Base-by-base conservation (phyloP, 1,140 invertebrate species). In the Drosophila biarmipes region DNA sequence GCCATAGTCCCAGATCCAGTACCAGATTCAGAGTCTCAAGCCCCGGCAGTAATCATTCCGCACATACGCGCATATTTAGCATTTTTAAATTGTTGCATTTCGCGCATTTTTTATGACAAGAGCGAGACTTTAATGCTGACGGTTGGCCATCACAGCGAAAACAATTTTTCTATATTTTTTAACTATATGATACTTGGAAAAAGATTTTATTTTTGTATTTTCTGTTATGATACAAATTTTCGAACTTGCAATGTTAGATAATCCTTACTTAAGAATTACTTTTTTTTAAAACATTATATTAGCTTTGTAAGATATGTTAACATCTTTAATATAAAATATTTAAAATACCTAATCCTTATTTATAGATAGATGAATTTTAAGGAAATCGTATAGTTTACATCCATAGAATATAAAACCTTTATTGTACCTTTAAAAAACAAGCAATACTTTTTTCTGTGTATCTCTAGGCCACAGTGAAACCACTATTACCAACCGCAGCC, bases 81-180 rank as follows among this genome's bases (percentile, higher is more conserved):
- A 87, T 87, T 87, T 87, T 89, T 45, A 84, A 87, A 89, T 87
- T 89, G 76, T 84, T 87, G 75, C 84, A 89, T 84, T 87, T 82
- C 55, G 84, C 79, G 84, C 84, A 87, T 87, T 87, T 69, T 87
- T 87, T 84, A 87, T 87, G 79, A 84, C 75, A 87, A 71, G 77
- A 48, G 52, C 24, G 15, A 85, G 64, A 66, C 67, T 62, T 69
- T 57, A 52, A 57, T 51, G 54, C 55, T 64, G 63, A 71, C 56
- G 69, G 42, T 64, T 66, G 54, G 37, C 63, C 62, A 49, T 34
- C 38, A 64, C 62, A 49, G 10, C 1, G 46, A 34, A 17, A 49
- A 29, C 14, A 29, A 31, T 34, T 49, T 31, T 49, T 14, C 24
- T 24, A 24, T 2, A 3, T 24, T 24, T 21, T 24, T 2, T 24